Conservation (phyloP, 2,113 vertebrate genomes). For the Labeo catla region DNA sequence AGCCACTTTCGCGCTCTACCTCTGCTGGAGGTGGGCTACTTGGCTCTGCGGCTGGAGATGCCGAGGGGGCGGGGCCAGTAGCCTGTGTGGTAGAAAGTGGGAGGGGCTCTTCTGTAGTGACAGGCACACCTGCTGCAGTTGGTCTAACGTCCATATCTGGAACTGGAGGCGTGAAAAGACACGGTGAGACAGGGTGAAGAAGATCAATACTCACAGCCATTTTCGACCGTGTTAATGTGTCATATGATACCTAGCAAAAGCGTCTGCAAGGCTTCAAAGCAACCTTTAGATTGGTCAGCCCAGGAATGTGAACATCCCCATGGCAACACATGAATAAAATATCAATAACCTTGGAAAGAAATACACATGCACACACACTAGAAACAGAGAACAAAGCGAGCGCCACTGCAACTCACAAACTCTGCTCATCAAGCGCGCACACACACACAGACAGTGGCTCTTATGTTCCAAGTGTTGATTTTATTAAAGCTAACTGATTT, state of each 20-base stretch:
- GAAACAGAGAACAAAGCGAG: slow-evolving; percentile 15
- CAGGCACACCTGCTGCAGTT: slow-evolving; percentile 64
- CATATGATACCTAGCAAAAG: slow-evolving; percentile 40
- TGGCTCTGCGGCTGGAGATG: slow-evolving; percentile 77
- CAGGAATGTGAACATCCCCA: slow-evolving; percentile 44
- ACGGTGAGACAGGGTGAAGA: slow-evolving; percentile 10
- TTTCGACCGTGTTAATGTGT: slow-evolving; percentile 41
- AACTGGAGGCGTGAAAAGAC: slow-evolving; percentile 60
- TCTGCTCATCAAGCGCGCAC: background rate
- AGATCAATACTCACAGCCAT: slow-evolving; percentile 41
- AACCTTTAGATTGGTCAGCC: slow-evolving; percentile 35
- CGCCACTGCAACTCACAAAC: background rate
- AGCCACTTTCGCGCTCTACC: slow-evolving; percentile 62
- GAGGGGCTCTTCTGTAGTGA: slow-evolving; percentile 75
- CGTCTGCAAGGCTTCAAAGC: slow-evolving; percentile 28
- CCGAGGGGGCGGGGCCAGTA: slow-evolving; percentile 75
- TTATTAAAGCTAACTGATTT: background rate
- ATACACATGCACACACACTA: slow-evolving; percentile 50
- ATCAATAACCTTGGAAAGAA: slow-evolving; percentile 33
- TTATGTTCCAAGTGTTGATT: background rate
- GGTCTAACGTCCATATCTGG: slow-evolving; percentile 67
- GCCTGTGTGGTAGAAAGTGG: slow-evolving; percentile 79
- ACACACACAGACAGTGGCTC: background rate
- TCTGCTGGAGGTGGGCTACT: slow-evolving; percentile 66
- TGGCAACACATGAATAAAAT: slow-evolving; percentile 42